These are phyloP conservation scores for Piezodorus guildinii DNA, from an alignment of 1,140 invertebrate genomes.

Conservation along the genomic window DNA sequence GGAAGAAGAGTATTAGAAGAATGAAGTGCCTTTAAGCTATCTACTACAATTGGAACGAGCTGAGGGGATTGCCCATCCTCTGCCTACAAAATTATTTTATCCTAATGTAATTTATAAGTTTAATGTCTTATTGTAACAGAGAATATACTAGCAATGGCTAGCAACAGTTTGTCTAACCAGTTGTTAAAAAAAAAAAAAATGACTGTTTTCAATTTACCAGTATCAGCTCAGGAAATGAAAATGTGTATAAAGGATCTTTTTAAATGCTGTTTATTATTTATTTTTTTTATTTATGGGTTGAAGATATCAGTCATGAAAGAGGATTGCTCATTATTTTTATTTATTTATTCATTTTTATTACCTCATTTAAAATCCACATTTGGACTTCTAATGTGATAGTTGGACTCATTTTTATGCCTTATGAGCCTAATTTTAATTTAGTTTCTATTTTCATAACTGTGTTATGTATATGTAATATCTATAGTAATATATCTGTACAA, in stretches of 20 bases:
- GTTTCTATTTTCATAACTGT: neutral
- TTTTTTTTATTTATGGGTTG: too few relatives aligned
- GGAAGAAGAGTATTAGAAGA: neutral
- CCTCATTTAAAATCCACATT: neutral
- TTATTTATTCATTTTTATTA: constrained; percentile 10
- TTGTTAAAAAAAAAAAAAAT: too few relatives aligned
- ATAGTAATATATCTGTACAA: neutral
- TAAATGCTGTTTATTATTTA: too few relatives aligned
- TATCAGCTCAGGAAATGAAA: too few relatives aligned
- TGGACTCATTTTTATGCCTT: constrained; percentile 4
- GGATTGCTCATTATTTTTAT: neutral
- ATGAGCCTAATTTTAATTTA: constrained; percentile 14
- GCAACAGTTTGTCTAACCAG: neutral
- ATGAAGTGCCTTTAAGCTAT: constrained; percentile 13
- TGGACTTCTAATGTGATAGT: constrained; percentile 7
- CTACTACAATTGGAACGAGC: neutral
- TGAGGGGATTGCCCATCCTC: neutral
- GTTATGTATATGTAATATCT: neutral
- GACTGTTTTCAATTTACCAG: too few relatives aligned
- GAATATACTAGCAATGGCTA: constrained; percentile 10
- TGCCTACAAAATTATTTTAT: too few relatives aligned
- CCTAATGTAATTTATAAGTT: neutral
- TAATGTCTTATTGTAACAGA: constrained; percentile 7
- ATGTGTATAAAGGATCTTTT: too few relatives aligned
- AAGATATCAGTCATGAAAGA: too few relatives aligned